These are phyloP conservation scores for Drosophila niveifrons DNA, from an alignment of 2,888 invertebrate genomes.

Conservation along the genomic window DNA sequence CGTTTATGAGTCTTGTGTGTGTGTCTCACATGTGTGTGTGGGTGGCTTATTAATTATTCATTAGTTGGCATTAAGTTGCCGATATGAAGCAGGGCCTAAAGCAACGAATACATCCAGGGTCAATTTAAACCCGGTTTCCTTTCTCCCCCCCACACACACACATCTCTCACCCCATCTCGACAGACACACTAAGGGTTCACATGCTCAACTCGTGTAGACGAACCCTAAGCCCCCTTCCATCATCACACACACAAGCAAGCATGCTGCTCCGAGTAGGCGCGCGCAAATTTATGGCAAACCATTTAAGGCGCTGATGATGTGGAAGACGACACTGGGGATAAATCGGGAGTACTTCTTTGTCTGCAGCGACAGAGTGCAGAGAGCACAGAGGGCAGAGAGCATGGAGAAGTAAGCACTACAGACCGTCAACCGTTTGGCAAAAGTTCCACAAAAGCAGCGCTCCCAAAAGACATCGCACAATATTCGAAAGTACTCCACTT, in stretches of 20 bases:
- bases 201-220: constrained; percentile 23
- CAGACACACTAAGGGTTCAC: constrained; percentile 15
- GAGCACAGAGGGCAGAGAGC: constrained; percentile 2
- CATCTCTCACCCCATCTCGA: neutral
- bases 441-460: constrained; percentile 50
- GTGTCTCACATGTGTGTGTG: constrained; percentile 27
- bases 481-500: constrained; percentile 11
- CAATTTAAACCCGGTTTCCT: constrained; percentile 52
- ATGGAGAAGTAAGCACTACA: constrained; percentile 1
- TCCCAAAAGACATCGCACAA: constrained; percentile 29
- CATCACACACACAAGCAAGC: neutral
- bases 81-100: constrained; percentile 55
- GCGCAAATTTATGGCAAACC: constrained; percentile 77
- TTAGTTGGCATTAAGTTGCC: constrained; percentile 79
- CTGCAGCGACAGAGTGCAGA: neutral
- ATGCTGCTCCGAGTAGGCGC: constrained; percentile 52
- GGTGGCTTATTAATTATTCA: constrained; percentile 82
- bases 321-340: constrained; percentile 69
- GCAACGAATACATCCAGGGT: constrained; percentile 48
- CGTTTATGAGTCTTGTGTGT: constrained; percentile 4
- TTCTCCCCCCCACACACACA: neutral
- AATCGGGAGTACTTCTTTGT: constrained; percentile 50
- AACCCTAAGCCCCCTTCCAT: neutral
- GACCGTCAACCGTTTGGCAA: constrained; percentile 35
- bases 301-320: constrained; percentile 80